A percentile compares a stretch with the other conserved stretches of the same genome.
These are phyloP conservation scores for Notodonta ziczac DNA, from an alignment of 2,888 invertebrate species.

Conservation along the genomic window DNA sequence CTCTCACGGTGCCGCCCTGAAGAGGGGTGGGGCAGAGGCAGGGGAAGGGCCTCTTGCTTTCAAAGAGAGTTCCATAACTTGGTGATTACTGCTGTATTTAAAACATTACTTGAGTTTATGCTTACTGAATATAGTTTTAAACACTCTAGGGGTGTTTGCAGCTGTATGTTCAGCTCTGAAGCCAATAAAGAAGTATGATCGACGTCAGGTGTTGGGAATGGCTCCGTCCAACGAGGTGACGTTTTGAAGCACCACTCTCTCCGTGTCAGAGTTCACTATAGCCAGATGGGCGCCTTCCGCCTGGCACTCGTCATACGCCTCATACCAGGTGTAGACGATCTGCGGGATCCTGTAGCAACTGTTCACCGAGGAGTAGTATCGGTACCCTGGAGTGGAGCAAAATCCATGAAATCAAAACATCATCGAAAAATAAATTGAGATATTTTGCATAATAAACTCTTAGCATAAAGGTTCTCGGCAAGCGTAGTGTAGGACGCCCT, in stretches of 20 bases:
- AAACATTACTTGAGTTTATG: constrained; percentile 11
- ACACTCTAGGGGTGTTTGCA: constrained; percentile 43
- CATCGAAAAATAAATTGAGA: no score
- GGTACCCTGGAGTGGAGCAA: constrained; percentile 45
- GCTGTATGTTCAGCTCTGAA: constrained; percentile 44
- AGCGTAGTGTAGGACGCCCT: no score
- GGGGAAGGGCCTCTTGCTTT: neutral
- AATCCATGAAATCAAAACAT: neutral
- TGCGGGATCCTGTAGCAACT: constrained; percentile 60
- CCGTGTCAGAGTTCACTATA: constrained; percentile 53
- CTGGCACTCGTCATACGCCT: constrained; percentile 55
- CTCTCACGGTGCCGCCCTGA: no score
- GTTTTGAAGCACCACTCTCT: constrained; percentile 41
- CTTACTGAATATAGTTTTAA: constrained; percentile 62
- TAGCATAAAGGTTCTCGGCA: no score
- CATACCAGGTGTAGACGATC: constrained; percentile 51
- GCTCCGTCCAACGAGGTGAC: constrained; percentile 28
- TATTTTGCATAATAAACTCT: no score
- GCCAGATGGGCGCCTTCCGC: constrained; percentile 54
- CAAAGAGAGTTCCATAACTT: no score
- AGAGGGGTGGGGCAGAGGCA: no score
- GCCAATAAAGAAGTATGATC: constrained; percentile 51
- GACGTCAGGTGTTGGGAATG: constrained; percentile 24
- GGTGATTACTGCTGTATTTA: neutral
- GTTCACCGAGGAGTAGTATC: constrained; percentile 39